phyloP scores from a whole-genome alignment of 2,113 vertebrate species.

The Clarias gariepinus region DNA sequence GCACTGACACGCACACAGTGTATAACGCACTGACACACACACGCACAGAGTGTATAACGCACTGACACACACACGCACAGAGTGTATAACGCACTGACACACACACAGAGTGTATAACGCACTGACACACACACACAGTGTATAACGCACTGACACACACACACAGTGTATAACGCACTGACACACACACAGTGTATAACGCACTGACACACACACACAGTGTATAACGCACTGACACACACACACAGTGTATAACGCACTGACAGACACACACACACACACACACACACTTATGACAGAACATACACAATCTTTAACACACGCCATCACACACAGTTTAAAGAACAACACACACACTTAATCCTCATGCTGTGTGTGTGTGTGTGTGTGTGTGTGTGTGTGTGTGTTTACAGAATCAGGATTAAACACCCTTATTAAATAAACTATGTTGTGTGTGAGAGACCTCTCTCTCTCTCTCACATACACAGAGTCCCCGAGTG shows the following conservation, averaged over 20 bases:
- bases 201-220: too few species aligned
- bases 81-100: too few species aligned
- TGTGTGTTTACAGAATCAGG: not conserved
- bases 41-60: conserved; percentile 3
- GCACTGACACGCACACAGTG: not conserved
- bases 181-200: too few species aligned
- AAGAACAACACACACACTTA: too few species aligned
- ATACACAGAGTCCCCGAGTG: too few species aligned
- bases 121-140: too few species aligned
- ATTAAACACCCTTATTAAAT: not conserved
- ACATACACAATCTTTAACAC: not conserved
- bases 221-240: not conserved
- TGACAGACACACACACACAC: not conserved
- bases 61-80: not conserved
- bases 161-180: not conserved
- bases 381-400: not conserved
- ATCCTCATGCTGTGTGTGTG: not conserved
- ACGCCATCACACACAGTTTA: not conserved
- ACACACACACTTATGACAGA: not conserved
- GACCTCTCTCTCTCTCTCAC: not conserved
- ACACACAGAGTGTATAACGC: too few species aligned
- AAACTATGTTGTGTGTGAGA: not conserved
- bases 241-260: not conserved
- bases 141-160: not conserved
- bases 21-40: conserved; percentile 6